Conservation (phyloP, 2,113 vertebrate genomes). For the Macquaria ambigua region DNA sequence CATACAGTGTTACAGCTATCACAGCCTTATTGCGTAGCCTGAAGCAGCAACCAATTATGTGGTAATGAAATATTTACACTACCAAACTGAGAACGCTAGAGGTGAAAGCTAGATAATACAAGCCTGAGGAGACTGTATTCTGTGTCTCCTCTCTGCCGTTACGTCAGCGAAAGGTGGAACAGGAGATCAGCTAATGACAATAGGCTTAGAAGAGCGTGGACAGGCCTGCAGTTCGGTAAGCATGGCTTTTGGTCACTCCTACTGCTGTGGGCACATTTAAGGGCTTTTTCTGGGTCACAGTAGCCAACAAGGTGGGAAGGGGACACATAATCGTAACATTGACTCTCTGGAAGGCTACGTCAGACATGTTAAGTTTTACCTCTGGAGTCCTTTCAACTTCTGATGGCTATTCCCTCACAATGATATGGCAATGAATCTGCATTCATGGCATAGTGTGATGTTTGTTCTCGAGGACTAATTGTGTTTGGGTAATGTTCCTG, state of each 20-base stretch:
- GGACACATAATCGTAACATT: not conserved
- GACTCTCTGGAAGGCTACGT: constrained; percentile 10
- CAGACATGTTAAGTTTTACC: constrained; percentile 30
- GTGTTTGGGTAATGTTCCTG: constrained; percentile 83
- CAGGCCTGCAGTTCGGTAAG: constrained; percentile 39
- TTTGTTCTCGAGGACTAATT: constrained; percentile 85
- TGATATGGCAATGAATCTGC: constrained; percentile 62
- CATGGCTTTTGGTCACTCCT: constrained; percentile 29
- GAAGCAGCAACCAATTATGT: constrained; percentile 87
- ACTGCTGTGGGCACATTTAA: constrained; percentile 19
- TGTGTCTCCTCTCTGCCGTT: constrained; percentile 64
- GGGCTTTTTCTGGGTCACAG: constrained; percentile 38
- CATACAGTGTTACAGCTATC: constrained; percentile 74
- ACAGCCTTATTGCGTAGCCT: constrained; percentile 82
- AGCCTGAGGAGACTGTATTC: constrained; percentile 75
- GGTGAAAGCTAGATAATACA: constrained; percentile 83
- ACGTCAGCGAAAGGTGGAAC: constrained; percentile 63
- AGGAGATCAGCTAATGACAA: constrained; percentile 61
- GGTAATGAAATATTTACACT: constrained; percentile 88
- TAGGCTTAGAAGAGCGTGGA: constrained; percentile 48
- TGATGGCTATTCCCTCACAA: constrained; percentile 52
- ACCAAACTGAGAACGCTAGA: constrained; percentile 83
- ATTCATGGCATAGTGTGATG: constrained; percentile 71
- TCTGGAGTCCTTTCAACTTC: constrained; percentile 46
- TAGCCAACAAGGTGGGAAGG: constrained; percentile 1